Evolutionary conservation across 2,888 invertebrate species (phyloP).

Genomic region (Tipula helvola): DNA sequence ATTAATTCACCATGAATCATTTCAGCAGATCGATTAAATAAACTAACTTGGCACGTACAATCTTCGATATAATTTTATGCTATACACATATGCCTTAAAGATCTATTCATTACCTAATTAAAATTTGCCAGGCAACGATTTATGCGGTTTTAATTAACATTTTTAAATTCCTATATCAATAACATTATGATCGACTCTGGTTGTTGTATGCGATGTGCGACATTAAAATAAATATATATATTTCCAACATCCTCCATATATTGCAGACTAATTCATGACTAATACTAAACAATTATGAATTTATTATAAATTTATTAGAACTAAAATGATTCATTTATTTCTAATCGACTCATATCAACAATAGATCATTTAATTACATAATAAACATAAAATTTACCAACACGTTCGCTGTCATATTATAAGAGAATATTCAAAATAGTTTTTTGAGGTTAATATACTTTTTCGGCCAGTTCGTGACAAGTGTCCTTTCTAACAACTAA

Average conservation of each 20-base stretch:
- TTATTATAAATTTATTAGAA: neutral
- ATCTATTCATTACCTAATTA: neutral
- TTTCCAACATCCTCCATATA: neutral
- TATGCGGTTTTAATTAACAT: neutral
- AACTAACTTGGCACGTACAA: neutral
- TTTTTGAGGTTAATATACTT: too few relatives aligned
- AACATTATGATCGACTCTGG: neutral
- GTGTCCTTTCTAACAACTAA: too few relatives aligned
- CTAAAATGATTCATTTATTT: neutral
- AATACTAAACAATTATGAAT: neutral
- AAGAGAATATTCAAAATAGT: too few relatives aligned
- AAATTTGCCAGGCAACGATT: neutral
- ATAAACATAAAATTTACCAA: too few relatives aligned
- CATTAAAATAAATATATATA: neutral
- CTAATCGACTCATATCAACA: neutral
- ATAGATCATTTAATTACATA: too few relatives aligned
- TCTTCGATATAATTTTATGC: too few relatives aligned
- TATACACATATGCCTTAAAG: too few relatives aligned
- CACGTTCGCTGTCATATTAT: too few relatives aligned
- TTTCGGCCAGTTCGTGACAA: too few relatives aligned
- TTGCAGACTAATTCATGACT: neutral
- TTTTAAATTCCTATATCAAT: neutral
- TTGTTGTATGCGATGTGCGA: neutral
- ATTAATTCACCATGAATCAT: neutral
- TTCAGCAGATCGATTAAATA: neutral